Evolutionary conservation across 92 coral and sea anemone species (phyloP).

Genomic region (Micromussa lordhowensis): DNA sequence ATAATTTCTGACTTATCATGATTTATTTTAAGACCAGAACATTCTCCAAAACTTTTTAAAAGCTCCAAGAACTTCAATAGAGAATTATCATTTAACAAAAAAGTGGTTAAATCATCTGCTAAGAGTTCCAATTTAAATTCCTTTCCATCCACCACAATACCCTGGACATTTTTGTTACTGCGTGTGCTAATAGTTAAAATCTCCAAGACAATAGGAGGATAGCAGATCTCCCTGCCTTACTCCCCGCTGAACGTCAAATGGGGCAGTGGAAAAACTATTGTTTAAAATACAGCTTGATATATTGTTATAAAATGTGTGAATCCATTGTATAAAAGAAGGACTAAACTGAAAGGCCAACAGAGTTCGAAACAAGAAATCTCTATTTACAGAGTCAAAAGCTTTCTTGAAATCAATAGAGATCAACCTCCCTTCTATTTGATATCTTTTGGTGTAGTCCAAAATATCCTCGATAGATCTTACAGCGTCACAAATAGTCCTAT

Average conservation of each 20-base stretch:
- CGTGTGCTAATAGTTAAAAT: not conserved
- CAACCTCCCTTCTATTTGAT: no score
- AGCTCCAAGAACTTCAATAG: no score
- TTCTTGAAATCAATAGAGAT: no score
- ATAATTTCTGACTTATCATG: no score
- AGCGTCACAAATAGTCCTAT: no score
- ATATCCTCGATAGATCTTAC: no score
- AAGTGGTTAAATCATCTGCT: conserved; percentile 1
- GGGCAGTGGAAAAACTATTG: not conserved
- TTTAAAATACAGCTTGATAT: no score
- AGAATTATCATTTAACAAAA: not conserved
- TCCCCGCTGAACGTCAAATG: not conserved
- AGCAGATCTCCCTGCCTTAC: not conserved
- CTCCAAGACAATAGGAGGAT: not conserved
- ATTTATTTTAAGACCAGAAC: no score
- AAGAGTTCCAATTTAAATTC: conserved; percentile 15
- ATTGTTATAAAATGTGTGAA: conserved; percentile 24
- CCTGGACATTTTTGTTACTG: not conserved
- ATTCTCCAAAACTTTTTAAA: no score
- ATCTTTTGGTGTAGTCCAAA: not conserved
- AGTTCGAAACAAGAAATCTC: no score
- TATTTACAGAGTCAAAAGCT: no score
- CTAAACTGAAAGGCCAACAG: not conserved
- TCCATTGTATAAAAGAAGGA: conserved; percentile 8
- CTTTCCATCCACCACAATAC: conserved; percentile 2